Conservation (phyloP, 2,113 vertebrate species). For the Lonchura striata region DNA sequence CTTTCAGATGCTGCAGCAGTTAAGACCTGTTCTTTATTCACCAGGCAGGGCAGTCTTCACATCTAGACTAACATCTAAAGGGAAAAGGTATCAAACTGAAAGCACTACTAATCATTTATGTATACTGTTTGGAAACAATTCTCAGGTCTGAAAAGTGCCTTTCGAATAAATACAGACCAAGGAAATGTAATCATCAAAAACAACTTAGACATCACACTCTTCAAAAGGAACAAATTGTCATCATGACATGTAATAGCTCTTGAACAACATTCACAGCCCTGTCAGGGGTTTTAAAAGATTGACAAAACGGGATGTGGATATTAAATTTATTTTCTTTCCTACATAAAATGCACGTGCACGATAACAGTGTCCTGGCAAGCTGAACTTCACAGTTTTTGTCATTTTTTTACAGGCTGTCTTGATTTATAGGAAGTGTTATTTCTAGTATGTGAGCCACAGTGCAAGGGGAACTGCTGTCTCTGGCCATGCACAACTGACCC, state of each 20-base stretch:
- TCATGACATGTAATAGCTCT: not conserved
- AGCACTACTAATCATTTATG: conserved; percentile 28
- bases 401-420: conserved; percentile 36
- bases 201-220: not conserved
- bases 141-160: conserved; percentile 21
- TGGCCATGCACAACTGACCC: conserved; percentile 19
- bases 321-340: not conserved
- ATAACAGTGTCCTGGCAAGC: conserved; percentile 29
- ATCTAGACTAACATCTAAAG: not conserved
- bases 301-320: not conserved
- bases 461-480: not conserved
- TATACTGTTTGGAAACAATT: conserved; percentile 39
- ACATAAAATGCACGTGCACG: not conserved
- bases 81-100: conserved; percentile 18
- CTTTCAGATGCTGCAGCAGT: not conserved
- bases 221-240: conserved; percentile 48
- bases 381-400: conserved; percentile 46
- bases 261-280: not conserved
- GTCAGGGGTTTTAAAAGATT: conserved; percentile 7
- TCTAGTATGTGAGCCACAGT: not conserved
- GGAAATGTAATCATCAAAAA: conserved; percentile 22
- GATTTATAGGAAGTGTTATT: conserved; percentile 40
- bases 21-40: not conserved
- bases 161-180: conserved; percentile 16
- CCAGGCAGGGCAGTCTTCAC: not conserved